Conservation (phyloP, 1,140 invertebrate genomes). For the Platorchestia sp. region DNA sequence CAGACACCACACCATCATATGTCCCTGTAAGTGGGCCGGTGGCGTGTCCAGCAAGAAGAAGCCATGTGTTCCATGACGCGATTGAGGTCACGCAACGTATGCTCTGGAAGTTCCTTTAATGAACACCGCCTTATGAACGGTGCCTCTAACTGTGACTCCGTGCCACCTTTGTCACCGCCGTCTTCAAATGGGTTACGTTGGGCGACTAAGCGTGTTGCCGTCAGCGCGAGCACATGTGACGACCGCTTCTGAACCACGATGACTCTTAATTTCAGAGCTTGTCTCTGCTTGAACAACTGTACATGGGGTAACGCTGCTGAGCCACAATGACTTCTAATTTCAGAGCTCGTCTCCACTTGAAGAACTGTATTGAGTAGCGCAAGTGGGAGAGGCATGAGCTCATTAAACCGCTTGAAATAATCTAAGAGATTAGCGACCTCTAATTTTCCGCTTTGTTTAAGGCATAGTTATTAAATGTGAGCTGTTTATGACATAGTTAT, state of each 20-base stretch:
- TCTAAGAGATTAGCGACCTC: background rate
- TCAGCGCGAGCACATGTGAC: background rate
- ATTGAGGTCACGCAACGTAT: slow-evolving; percentile 51
- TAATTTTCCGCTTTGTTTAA: background rate
- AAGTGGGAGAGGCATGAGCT: background rate
- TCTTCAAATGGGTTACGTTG: background rate
- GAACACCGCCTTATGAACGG: slow-evolving; percentile 5
- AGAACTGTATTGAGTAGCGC: background rate
- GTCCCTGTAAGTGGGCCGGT: background rate
- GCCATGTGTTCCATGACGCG: slow-evolving; percentile 22
- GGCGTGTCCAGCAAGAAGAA: slow-evolving; percentile 13
- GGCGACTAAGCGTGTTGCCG: background rate
- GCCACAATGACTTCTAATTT: background rate
- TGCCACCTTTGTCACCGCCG: background rate
- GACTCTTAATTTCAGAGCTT: background rate
- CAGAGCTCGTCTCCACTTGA: background rate
- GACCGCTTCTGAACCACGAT: background rate
- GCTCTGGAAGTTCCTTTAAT: slow-evolving; percentile 43
- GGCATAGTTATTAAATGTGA: background rate
- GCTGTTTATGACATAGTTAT: background rate
- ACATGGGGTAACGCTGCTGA: background rate
- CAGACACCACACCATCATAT: background rate
- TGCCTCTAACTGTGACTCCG: background rate
- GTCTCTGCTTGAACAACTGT: background rate
- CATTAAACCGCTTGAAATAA: background rate